Conservation (phyloP, 2,113 vertebrate species). For the Tyto alba region DNA sequence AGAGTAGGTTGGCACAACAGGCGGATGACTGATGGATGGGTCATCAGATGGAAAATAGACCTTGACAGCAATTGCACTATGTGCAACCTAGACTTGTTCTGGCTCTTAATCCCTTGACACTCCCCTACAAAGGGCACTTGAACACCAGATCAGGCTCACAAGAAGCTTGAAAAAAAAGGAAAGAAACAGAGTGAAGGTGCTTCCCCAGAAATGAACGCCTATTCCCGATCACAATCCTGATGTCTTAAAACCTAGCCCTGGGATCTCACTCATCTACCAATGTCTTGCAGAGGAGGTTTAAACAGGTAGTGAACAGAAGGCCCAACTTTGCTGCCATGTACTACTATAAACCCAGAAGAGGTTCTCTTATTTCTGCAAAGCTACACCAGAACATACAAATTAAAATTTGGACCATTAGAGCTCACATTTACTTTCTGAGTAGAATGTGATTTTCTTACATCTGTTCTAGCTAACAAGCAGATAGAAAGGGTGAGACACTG, state of each 20-base stretch:
- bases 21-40: background rate
- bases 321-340: background rate
- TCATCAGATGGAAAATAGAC: background rate
- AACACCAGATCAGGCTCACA: background rate
- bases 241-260: background rate
- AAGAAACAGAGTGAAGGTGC: background rate
- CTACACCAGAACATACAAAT: background rate
- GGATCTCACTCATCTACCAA: background rate
- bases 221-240: accelerated
- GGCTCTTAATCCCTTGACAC: background rate
- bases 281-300: background rate
- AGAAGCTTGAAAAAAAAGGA: background rate
- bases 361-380: background rate
- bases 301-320: background rate
- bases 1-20: background rate
- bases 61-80: background rate
- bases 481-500: conserved; percentile 25
- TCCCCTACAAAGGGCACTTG: background rate
- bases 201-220: background rate
- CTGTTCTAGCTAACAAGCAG: conserved; percentile 28
- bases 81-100: background rate
- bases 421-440: conserved; percentile 20
- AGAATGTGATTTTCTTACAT: conserved; percentile 8
- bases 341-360: background rate
- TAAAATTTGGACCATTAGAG: background rate